Percentiles rank a stretch among this genome's conserved stretches.
Conservation (phyloP, 92 coral and sea anemone genomes). For the Muricea muricata region DNA sequence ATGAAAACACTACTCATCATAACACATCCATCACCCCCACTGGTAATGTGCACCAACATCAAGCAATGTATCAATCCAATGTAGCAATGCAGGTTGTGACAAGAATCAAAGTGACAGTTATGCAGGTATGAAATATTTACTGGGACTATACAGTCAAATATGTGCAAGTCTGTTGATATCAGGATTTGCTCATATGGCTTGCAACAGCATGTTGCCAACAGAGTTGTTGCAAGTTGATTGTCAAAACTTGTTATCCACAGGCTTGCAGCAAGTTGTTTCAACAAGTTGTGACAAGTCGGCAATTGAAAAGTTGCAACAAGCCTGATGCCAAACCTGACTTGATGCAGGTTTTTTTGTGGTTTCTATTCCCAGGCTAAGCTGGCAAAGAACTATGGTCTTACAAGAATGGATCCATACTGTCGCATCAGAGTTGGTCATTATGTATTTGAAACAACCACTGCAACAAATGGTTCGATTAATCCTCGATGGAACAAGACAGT, state of each 20-base stretch:
- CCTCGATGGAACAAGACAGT: slow-evolving; percentile 97
- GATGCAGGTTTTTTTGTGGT: background rate
- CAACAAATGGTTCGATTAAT: slow-evolving; percentile 88
- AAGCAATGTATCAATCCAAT: slow-evolving; percentile 65
- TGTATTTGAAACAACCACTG: slow-evolving; percentile 96
- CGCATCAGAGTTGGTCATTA: slow-evolving; percentile 87
- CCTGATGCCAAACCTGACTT: background rate
- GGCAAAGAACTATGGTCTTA: slow-evolving; percentile 98
- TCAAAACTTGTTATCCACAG: too few species aligned
- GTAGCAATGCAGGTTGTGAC: slow-evolving; percentile 69
- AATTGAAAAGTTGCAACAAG: too few species aligned
- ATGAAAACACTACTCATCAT: too few species aligned
- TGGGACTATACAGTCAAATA: background rate
- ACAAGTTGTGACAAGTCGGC: too few species aligned
- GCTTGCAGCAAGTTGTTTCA: too few species aligned
- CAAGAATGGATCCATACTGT: slow-evolving; percentile 99
- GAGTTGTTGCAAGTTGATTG: too few species aligned
- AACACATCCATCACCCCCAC: slow-evolving; percentile 44
- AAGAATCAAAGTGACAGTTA: slow-evolving; percentile 84
- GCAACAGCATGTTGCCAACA: too few species aligned
- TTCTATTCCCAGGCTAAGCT: slow-evolving; percentile 79
- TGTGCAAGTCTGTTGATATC: too few species aligned
- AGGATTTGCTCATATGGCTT: too few species aligned
- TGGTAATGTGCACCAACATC: slow-evolving; percentile 40
- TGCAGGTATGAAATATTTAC: slow-evolving; percentile 68